Evolutionary conservation across 1,140 invertebrate genomes (phyloP).

Genomic region (Venustaconcha ellipsiformis): DNA sequence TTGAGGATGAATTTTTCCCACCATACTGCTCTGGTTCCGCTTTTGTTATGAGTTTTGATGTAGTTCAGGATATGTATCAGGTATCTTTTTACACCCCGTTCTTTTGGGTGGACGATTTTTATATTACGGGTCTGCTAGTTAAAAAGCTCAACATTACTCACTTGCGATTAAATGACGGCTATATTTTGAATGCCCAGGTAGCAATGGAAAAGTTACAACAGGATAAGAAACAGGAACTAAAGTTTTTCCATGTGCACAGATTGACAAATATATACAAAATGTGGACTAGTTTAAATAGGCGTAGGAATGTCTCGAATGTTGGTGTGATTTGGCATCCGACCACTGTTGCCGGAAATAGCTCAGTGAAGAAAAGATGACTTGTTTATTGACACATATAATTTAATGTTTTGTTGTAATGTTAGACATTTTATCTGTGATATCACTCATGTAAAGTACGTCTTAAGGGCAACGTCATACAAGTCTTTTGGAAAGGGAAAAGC

Average conservation of each 20-base stretch:
- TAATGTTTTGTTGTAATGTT: too few relatives aligned
- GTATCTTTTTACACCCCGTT: constrained; percentile 42
- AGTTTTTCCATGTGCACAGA: constrained; percentile 26
- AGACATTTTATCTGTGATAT: too few relatives aligned
- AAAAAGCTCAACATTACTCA: constrained; percentile 33
- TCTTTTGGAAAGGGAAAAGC: too few relatives aligned
- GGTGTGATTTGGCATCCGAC: constrained; percentile 4
- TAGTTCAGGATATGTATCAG: constrained; percentile 55
- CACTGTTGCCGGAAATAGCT: too few relatives aligned
- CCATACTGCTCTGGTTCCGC: constrained; percentile 66
- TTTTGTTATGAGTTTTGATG: constrained; percentile 60
- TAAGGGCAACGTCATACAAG: too few relatives aligned
- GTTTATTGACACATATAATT: too few relatives aligned
- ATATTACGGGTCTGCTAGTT: constrained; percentile 61
- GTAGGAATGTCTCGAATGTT: constrained; percentile 6
- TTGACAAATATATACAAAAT: constrained; percentile 15
- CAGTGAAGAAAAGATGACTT: too few relatives aligned
- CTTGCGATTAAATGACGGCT: constrained; percentile 24
- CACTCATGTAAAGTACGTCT: too few relatives aligned
- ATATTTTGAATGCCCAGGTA: constrained; percentile 27
- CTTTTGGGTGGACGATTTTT: constrained; percentile 66
- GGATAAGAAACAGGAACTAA: constrained; percentile 23
- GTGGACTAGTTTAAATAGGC: constrained; percentile 13
- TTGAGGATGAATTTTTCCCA: constrained; percentile 59
- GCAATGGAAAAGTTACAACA: constrained; percentile 23